Base-by-base conservation (phyloP, 2,113 vertebrate species). In the Parus major region DNA sequence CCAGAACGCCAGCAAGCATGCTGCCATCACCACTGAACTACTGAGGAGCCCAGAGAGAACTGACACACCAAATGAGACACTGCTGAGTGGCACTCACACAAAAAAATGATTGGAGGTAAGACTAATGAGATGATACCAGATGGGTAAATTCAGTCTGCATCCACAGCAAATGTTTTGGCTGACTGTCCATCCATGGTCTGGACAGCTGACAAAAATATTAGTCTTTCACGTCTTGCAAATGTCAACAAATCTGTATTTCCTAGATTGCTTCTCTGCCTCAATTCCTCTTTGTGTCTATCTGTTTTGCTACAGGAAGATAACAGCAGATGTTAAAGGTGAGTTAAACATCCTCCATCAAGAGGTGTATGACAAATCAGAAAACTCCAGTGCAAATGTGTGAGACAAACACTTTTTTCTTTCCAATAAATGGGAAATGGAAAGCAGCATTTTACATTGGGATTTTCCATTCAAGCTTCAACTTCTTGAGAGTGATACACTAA, bases 381-480 rank as follows among this genome's bases (percentile, higher is more conserved):
- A 72, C 61, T 65, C 27, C 92, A 91, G 66, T 42, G 49, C 46
- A 69, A 29, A 68, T 55, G 28, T 60, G 46, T 91, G 36, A 79
- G 61, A 91, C 57, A 86, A 95, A 72, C 20, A 12, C 23, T 52
- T 83, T 79, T 86, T 70, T 39, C 64, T 77, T 93, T 88, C 70
- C 75, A 82, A 65, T 87, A 85, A 69, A 72, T 21, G 15, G 20
- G 23, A 36, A 88, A 82, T 28, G 42, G 42, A 90, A 92, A 88
- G 71, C 72, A 65, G 59, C 2, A 20, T 87, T 95, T 93, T 90
- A 90, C 71, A 35, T 11, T 46, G 66, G 46, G 55, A 88, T 92
- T 96, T 92, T 90, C 87, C 66, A 82, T 72, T 86, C 63, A 55
- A 93, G 77, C 75, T 88, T 93, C 82, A 93, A 64, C 86, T 94